These are phyloP conservation scores for Globodera rostochiensis DNA, from an alignment of 1,140 invertebrate species.

Conservation along the genomic window DNA sequence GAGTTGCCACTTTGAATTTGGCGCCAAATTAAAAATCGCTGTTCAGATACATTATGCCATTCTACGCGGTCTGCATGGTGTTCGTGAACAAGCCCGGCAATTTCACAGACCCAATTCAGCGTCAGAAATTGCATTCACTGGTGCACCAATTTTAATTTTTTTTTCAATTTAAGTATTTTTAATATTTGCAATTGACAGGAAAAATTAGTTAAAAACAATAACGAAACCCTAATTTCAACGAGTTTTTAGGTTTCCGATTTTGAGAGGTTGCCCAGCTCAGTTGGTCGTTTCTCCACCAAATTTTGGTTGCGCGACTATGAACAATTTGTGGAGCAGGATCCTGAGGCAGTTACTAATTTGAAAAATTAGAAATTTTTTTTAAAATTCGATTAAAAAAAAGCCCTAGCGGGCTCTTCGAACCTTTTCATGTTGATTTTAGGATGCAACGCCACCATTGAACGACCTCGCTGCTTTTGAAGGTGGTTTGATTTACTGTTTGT, in stretches of 20 bases:
- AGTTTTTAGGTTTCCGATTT: constrained; percentile 56
- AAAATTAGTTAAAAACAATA: constrained; percentile 9
- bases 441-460: constrained; percentile 42
- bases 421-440: constrained; percentile 5
- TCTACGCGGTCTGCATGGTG: constrained; percentile 58
- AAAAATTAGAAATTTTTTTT: neutral
- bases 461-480: constrained; percentile 51
- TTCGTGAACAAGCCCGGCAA: constrained; percentile 64
- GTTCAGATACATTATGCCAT: constrained; percentile 56
- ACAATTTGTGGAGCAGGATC: constrained; percentile 52
- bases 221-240: neutral
- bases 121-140: constrained; percentile 46
- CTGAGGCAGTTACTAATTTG: constrained; percentile 31
- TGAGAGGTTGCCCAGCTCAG: constrained; percentile 54
- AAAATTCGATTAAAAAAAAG: no score
- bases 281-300: constrained; percentile 62
- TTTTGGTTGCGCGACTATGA: constrained; percentile 64
- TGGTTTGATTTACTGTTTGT: constrained; percentile 11
- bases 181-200: no score
- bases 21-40: neutral
- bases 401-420: no score
- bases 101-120: constrained; percentile 42
- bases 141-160: constrained; percentile 12
- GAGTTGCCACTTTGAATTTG: neutral
- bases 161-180: no score